These are phyloP conservation scores for Metaphire vulgaris DNA, from an alignment of 1,140 invertebrate species.

Conservation along the genomic window DNA sequence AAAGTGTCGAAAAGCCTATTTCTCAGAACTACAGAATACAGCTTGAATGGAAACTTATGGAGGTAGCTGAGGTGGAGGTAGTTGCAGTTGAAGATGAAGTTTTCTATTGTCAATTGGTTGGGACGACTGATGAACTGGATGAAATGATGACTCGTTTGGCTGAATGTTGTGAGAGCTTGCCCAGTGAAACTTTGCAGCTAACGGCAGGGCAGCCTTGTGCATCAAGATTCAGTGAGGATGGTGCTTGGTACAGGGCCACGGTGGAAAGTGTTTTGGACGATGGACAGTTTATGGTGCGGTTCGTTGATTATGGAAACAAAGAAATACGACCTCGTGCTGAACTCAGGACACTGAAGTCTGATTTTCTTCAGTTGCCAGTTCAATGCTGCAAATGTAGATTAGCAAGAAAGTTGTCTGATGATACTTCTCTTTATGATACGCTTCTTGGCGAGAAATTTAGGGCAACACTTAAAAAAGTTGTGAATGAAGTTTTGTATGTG, in stretches of 20 bases:
- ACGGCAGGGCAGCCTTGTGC: slow-evolving; percentile 1
- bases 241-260: slow-evolving; percentile 24
- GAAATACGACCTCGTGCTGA: neutral
- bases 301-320: slow-evolving; percentile 21
- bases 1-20: no score
- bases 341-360: neutral
- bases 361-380: slow-evolving; percentile 9
- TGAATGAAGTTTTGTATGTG: slow-evolving; percentile 22
- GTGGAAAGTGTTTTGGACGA: neutral
- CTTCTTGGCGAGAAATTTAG: slow-evolving; percentile 27
- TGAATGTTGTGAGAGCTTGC: neutral
- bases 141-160: neutral
- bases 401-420: neutral
- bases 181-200: neutral
- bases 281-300: neutral
- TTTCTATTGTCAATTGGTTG: neutral
- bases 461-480: slow-evolving; percentile 29
- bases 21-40: neutral
- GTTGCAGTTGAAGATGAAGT: neutral
- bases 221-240: slow-evolving; percentile 7
- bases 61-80: neutral
- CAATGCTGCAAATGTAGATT: slow-evolving; percentile 7
- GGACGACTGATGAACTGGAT: neutral
- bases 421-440: slow-evolving; percentile 7
- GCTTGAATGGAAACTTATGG: neutral